Percentiles rank a stretch among this genome's conserved stretches.
phyloP scores from a whole-genome alignment of 1,140 invertebrate genomes.

The Lepidostoma basale region DNA sequence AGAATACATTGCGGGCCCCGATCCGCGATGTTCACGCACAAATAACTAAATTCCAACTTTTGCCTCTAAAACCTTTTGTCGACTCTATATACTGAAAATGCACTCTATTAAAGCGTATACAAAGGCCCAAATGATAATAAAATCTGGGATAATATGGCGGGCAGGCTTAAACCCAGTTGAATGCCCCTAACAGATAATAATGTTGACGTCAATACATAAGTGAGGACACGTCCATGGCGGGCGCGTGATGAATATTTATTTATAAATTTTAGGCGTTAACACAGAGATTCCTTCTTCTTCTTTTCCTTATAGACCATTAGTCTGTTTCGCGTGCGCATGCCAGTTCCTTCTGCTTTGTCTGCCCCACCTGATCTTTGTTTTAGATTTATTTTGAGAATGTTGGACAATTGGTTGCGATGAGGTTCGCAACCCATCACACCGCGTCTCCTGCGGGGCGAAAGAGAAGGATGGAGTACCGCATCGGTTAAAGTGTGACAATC shows the following conservation, averaged over 20 bases:
- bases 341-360: no score
- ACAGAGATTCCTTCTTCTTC: no score
- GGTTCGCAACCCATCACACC: no score
- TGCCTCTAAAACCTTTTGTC: conserved; percentile 43
- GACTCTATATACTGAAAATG: conserved; percentile 40
- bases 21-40: conserved; percentile 40
- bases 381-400: no score
- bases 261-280: background rate
- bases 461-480: no score
- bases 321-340: no score
- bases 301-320: no score
- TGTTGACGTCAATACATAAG: conserved; percentile 42
- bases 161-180: conserved; percentile 24
- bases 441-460: no score
- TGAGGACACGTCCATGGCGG: conserved; percentile 14
- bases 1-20: no score
- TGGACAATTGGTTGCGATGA: no score
- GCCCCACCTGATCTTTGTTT: no score
- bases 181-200: conserved; percentile 41
- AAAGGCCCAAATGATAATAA: conserved; percentile 43
- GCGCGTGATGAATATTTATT: background rate
- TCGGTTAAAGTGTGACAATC: no score
- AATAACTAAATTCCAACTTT: conserved; percentile 45
- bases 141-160: conserved; percentile 26
- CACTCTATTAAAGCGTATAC: conserved; percentile 43